Evolutionary conservation across 2,113 vertebrate genomes (phyloP).

Genomic region (Podocnemis expansa): DNA sequence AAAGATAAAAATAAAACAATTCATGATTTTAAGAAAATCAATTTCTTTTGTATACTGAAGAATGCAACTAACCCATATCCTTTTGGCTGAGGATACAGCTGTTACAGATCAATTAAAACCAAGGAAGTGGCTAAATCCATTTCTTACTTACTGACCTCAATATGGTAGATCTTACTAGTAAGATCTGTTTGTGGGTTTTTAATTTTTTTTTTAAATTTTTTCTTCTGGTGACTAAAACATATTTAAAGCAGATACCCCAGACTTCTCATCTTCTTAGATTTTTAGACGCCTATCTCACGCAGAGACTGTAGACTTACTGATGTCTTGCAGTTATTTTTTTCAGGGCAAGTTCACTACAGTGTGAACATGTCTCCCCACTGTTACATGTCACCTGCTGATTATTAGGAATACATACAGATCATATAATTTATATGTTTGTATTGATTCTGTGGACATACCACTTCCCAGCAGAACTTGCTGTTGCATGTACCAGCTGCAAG

Average conservation of each 20-base stretch:
- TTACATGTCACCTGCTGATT: slow-evolving; percentile 6
- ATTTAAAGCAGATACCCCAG: neutral
- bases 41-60: slow-evolving; percentile 46
- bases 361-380: neutral
- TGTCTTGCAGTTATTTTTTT: neutral
- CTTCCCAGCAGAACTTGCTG: slow-evolving; percentile 22
- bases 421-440: slow-evolving; percentile 13
- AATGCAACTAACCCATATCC: neutral
- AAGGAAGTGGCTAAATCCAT: slow-evolving; percentile 9
- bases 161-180: neutral
- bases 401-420: neutral
- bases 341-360: neutral
- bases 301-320: neutral
- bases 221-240: neutral
- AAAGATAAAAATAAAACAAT: slow-evolving; percentile 46
- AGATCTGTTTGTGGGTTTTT: neutral
- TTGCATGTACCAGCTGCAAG: neutral
- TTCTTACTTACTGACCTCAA: neutral
- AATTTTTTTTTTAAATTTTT: neutral
- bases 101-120: slow-evolving; percentile 34
- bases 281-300: neutral
- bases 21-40: slow-evolving; percentile 29
- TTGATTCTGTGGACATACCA: neutral
- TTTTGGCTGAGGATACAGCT: slow-evolving; percentile 25
- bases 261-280: neutral